Percentiles rank a stretch among this genome's conserved stretches.
These are phyloP conservation scores for Phalacrocorax brasilianus DNA, from an alignment of 2,113 vertebrate genomes.

Conservation along the genomic window DNA sequence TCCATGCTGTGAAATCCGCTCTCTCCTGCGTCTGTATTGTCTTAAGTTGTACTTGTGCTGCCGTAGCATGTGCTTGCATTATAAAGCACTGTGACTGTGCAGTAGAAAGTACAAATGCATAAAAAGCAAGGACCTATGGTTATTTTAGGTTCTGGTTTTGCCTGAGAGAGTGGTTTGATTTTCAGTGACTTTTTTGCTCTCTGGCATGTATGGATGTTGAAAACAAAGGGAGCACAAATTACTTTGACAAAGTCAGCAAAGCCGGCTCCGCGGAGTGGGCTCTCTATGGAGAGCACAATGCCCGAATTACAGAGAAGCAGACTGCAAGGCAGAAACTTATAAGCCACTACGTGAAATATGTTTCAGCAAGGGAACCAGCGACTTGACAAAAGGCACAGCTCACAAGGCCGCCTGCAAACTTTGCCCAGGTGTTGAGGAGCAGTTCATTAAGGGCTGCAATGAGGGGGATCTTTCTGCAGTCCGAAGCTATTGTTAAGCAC, in stretches of 20 bases:
- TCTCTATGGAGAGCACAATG: neutral
- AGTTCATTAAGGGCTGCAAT: conserved; percentile 9
- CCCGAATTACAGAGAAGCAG: neutral
- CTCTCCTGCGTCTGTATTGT: neutral
- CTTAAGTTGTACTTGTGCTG: neutral
- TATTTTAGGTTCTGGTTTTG: neutral
- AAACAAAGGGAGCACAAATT: conserved; percentile 2
- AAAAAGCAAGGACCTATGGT: neutral
- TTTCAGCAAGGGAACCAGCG: neutral
- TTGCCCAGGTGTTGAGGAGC: conserved; percentile 56
- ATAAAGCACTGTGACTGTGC: neutral
- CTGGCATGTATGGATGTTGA: neutral
- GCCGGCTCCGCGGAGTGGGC: neutral
- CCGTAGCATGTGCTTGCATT: neutral
- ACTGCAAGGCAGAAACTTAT: neutral
- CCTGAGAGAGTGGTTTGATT: neutral
- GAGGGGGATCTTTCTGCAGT: neutral
- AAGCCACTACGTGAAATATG: neutral
- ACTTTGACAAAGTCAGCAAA: neutral
- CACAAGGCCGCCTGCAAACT: neutral
- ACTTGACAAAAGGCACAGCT: neutral
- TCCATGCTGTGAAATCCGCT: neutral
- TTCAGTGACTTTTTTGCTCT: neutral
- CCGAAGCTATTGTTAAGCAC: conserved; percentile 62
- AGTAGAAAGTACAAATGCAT: neutral